A percentile compares a stretch with the other conserved stretches of the same genome.
Evolutionary conservation across 2,797 vertebrate genomes (phyloP).

Genomic region (Capromys pilorides): DNA sequence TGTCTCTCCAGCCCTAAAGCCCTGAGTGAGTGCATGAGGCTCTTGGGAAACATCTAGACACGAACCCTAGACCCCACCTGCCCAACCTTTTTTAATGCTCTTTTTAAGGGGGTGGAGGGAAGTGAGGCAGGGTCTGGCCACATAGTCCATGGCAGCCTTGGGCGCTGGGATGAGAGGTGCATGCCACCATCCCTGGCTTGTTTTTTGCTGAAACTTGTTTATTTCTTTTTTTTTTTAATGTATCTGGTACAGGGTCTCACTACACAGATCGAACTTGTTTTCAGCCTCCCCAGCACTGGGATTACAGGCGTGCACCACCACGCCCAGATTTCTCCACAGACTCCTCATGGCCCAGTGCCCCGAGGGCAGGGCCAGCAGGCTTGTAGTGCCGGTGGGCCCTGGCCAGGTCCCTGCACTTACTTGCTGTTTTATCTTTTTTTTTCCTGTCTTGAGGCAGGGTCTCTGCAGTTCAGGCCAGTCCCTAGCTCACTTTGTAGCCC

Average conservation of each 20-base stretch:
- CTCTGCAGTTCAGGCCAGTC: background rate
- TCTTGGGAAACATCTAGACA: background rate
- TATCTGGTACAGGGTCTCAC: too few species aligned
- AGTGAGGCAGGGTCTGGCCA: background rate
- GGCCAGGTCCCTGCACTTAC: too few species aligned
- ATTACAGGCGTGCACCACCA: too few species aligned
- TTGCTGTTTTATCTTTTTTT: background rate
- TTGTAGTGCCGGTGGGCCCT: too few species aligned
- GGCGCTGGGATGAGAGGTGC: background rate
- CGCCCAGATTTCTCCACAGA: too few species aligned
- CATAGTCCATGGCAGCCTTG: background rate
- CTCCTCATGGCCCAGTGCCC: too few species aligned
- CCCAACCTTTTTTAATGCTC: background rate
- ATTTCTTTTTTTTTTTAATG: background rate
- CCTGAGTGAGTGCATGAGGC: background rate
- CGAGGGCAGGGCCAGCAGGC: too few species aligned
- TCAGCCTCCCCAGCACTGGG: too few species aligned
- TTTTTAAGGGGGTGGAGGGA: background rate
- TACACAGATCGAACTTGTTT: too few species aligned
- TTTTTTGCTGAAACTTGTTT: background rate
- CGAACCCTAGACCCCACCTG: background rate
- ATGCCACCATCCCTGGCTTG: background rate
- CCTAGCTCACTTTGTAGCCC: background rate
- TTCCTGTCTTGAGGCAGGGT: background rate
- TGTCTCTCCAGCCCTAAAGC: too few species aligned